These are phyloP conservation scores for Pasiphila rectangulata DNA, from an alignment of 2,888 invertebrate species.

Conservation along the genomic window DNA sequence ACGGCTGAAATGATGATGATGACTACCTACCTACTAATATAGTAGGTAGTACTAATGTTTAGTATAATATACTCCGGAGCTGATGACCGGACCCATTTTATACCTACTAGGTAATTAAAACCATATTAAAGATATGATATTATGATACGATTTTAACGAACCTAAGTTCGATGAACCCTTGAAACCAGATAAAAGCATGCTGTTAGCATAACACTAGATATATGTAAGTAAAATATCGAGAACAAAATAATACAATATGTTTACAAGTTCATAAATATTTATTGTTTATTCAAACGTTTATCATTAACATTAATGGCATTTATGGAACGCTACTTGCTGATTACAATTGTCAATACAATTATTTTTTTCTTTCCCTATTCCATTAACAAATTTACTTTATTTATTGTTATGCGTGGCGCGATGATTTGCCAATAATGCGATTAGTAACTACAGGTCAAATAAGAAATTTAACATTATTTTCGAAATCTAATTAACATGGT, in stretches of 20 bases:
- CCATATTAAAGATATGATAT: too few relatives aligned
- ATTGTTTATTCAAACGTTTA: conserved; percentile 43
- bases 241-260: conserved; percentile 27
- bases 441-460: background rate
- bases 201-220: conserved; percentile 11
- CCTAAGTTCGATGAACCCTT: too few relatives aligned
- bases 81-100: too few relatives aligned
- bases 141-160: too few relatives aligned
- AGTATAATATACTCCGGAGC: too few relatives aligned
- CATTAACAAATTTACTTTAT: background rate
- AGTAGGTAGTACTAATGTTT: too few relatives aligned
- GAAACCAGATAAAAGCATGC: too few relatives aligned
- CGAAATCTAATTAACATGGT: conserved; percentile 2
- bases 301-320: conserved; percentile 41
- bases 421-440: conserved; percentile 7
- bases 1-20: too few relatives aligned
- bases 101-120: too few relatives aligned
- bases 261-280: conserved; percentile 38
- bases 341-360: conserved; percentile 22
- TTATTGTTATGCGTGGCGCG: conserved; percentile 4
- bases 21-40: too few relatives aligned
- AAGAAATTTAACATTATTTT: conserved; percentile 2
- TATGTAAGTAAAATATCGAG: background rate
- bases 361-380: conserved; percentile 4
- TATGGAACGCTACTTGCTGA: conserved; percentile 34